Base-by-base conservation (phyloP, 2,113 vertebrate genomes). In the Laticauda colubrina region DNA sequence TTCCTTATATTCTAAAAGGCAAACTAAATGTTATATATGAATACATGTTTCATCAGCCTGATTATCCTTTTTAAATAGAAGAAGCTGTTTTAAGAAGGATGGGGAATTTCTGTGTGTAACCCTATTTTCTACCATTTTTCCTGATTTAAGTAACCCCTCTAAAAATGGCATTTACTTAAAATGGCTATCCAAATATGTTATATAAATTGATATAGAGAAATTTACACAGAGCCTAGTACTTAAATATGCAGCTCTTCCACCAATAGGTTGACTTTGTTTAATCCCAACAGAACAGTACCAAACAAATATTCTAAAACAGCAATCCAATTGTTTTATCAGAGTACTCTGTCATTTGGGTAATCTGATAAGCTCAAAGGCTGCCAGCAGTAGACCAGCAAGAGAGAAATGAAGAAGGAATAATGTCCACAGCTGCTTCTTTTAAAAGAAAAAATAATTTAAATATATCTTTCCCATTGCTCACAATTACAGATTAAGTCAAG, bases 281-380 rank as follows among this genome's bases (percentile, higher is more conserved):
- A 39, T 91, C 34, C 34, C 53, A 91, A 45, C 23, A 91, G 90
- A 75, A 21, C 51, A 55, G 34, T 34, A 56, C 43, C 75, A 43
- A 39, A 85, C 56, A 91, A 85, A 53, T 53, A 90, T 90, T 90
- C 61, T 53, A 43, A 81, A 81, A 81, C 75, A 81, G 75, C 75
- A 81, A 20, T 81, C 75, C 34, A 81, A 23, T 81, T 81, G 75
- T 34, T 81, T 43, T 81, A 81, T 81, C 75, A 43, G 75, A 43
- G 75, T 34, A 43, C 7, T 81, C 34, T 39, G 34, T 81, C 34
- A 23, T 81, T 81, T 39, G 75, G 75, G 34, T 81, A 81, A 81
- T 81, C 34, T 21, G 75, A 81, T 81, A 81, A 81, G 0, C 75
- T 81, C 75, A 43, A 81, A 81, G 75, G 34, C 75, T 81, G 75